Base-by-base conservation (phyloP, 1,140 invertebrate genomes). In the Hermetia illucens region DNA sequence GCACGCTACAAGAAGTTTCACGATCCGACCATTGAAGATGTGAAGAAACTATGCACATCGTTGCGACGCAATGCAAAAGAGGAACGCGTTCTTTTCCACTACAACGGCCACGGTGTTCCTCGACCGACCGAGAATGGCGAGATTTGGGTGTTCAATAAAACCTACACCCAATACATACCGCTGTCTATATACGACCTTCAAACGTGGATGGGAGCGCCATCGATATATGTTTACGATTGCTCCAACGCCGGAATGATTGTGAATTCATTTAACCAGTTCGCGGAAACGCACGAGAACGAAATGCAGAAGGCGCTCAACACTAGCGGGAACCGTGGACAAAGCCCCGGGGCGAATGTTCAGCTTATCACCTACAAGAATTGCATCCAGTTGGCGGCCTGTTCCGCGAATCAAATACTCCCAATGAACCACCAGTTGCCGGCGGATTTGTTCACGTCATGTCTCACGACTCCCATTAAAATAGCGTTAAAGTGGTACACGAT, bases 91-190 rank as follows among this genome's bases (percentile, higher is more conserved):
- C 68, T 99, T 5, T 98, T 99, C 69, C 95, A 99, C 66, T 99
- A 98, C 58, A 98, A 98, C 68, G 96, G 96, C 0, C 96, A 99
- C 64, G 96, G 95, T 31, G 96, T 99, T 36, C 96, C 96, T 27
- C 89, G 86, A 64, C 95, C 96, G 22, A 98, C 96, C 6, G 72
- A 75, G 20, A 98, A 98, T 69, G 95, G 96, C 10, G 95, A 99
- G 75, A 94, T 99, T 52, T 98, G 96, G 96, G 94, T 98, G 4
- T 99, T 99, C 63, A 98, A 99, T 68, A 65, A 93, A 79, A 88
- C 78, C 40, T 98, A 92, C 61, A 97, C 93, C 1, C 93, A 99
- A 67, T 99, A 99, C 67, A 98, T 99, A 67, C 96, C 95, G 36
- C 67, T 99, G 49, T 97, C 92, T 34, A 79, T 98, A 25, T 98